Percentiles rank a stretch among this genome's conserved stretches.
These are phyloP conservation scores for Cardinalis cardinalis DNA, from an alignment of 2,113 vertebrate species.

Conservation along the genomic window DNA sequence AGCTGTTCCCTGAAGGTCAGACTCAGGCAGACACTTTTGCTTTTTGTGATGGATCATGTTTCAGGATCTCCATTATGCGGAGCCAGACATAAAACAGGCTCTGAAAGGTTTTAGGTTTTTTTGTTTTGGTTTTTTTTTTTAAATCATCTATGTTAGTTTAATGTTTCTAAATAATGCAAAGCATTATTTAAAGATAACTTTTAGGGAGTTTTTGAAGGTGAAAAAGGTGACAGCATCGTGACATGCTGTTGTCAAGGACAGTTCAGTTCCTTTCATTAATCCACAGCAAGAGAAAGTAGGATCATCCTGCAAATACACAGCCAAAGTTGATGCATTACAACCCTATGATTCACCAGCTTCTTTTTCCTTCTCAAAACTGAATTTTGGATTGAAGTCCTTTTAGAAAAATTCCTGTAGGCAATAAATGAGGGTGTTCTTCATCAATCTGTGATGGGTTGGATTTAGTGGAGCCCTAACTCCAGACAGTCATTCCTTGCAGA, in stretches of 20 bases:
- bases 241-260: background rate
- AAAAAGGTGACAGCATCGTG: background rate
- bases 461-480: background rate
- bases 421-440: background rate
- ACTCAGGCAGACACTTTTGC: background rate
- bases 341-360: slow-evolving; percentile 2
- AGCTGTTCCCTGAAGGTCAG: background rate
- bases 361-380: background rate
- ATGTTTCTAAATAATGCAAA: background rate
- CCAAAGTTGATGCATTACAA: background rate
- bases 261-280: background rate
- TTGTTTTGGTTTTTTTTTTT: no score
- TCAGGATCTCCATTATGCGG: background rate
- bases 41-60: background rate
- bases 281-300: background rate
- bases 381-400: slow-evolving; percentile 5
- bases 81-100: background rate
- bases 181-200: background rate
- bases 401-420: background rate
- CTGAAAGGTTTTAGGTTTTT: background rate
- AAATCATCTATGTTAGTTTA: background rate
- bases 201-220: background rate
- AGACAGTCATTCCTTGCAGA: background rate
- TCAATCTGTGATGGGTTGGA: background rate
- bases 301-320: background rate